A percentile compares a stretch with the other conserved stretches of the same genome.
Conservation (phyloP, 1,140 invertebrate species). For the Solenopsis invicta region DNA sequence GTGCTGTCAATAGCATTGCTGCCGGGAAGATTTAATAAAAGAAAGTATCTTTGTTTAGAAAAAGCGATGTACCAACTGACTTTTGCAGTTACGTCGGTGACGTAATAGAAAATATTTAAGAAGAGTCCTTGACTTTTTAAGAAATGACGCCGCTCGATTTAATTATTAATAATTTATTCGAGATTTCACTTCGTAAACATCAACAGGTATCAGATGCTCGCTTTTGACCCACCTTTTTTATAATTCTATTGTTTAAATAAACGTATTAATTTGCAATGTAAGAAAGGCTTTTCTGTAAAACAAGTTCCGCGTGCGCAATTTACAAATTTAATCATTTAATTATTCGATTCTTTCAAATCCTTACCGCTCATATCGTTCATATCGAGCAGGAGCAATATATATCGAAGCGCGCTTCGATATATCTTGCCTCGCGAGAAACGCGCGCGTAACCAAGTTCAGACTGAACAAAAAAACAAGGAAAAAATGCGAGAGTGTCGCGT, state of each 20-base stretch:
- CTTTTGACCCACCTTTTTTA: too few species aligned
- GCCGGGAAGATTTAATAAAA: slow-evolving; percentile 18
- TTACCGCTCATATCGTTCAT: not conserved
- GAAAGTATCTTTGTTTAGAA: not conserved
- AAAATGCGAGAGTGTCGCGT: not conserved
- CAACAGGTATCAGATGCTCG: too few species aligned
- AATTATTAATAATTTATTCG: not conserved
- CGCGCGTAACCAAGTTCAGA: not conserved
- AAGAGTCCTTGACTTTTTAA: not conserved
- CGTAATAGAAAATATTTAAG: not conserved
- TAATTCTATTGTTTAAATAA: too few species aligned
- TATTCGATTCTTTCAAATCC: not conserved
- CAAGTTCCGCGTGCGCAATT: not conserved
- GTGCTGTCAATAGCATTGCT: slow-evolving; percentile 19
- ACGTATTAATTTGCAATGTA: too few species aligned
- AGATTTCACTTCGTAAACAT: not conserved
- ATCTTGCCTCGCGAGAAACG: not conserved
- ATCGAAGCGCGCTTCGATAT: too few species aligned
- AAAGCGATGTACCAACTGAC: not conserved
- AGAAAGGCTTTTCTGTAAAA: too few species aligned
- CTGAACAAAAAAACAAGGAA: not conserved
- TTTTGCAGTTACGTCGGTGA: not conserved
- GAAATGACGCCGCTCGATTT: not conserved
- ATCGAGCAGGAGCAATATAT: not conserved
- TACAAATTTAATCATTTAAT: not conserved